Conservation (phyloP, 2,113 vertebrate species). For the Amblyornis subalaris region DNA sequence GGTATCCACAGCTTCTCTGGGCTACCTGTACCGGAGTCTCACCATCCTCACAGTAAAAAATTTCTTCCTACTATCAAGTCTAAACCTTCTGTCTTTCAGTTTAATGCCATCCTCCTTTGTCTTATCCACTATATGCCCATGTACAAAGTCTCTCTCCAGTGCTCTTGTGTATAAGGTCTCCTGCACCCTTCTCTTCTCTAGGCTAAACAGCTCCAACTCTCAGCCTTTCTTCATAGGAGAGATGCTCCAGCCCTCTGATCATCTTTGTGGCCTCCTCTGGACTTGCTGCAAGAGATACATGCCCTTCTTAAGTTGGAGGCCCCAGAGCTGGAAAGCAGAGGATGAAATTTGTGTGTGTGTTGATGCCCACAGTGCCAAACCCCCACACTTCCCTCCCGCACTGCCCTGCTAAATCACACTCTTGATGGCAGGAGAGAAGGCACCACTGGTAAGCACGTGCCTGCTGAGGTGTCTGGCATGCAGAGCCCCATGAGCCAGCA, state of each 20-base stretch:
- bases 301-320: no score
- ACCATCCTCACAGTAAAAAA: neutral
- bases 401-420: neutral
- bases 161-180: neutral
- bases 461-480: neutral
- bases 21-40: neutral
- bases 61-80: neutral
- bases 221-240: neutral
- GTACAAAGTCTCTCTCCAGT: neutral
- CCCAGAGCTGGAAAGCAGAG: neutral
- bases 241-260: neutral
- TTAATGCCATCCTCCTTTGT: neutral
- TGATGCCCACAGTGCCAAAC: neutral
- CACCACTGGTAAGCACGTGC: neutral
- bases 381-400: fast-evolving
- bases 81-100: neutral
- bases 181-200: neutral
- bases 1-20: neutral
- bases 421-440: neutral
- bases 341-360: neutral
- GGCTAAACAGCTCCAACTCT: neutral
- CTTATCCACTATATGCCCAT: neutral
- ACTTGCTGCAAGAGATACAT: neutral
- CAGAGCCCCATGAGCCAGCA: neutral
- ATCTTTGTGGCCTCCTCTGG: neutral